Conservation (phyloP, 2,797 vertebrate species). For the Trachops cirrhosus region DNA sequence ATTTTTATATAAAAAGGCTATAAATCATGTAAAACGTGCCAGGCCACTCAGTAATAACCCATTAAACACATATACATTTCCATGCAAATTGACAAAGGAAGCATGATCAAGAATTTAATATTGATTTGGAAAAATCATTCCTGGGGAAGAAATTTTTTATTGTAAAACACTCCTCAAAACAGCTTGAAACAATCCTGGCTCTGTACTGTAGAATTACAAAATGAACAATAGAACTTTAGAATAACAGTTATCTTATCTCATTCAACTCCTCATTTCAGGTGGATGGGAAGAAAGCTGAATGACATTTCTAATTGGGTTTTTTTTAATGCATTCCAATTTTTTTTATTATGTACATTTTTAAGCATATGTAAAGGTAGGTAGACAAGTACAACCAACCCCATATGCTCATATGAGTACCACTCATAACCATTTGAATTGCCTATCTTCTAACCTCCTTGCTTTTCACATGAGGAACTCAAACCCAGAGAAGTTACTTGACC, state of each 20-base stretch:
- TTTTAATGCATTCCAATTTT: neutral
- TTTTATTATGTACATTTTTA: conserved; percentile 12
- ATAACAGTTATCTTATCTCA: neutral
- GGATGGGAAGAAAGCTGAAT: neutral
- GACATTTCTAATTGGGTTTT: neutral
- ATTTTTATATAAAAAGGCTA: conserved; percentile 23
- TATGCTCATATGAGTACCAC: neutral
- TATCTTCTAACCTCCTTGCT: neutral
- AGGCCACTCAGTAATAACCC: neutral
- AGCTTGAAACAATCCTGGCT: neutral
- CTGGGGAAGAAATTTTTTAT: neutral
- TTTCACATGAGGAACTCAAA: conserved; percentile 4
- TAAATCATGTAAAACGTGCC: neutral
- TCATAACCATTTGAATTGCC: neutral
- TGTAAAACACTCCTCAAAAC: neutral
- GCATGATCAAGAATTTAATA: neutral
- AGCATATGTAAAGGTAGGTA: neutral
- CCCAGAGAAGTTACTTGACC: neutral
- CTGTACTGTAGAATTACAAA: neutral
- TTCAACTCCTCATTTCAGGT: neutral
- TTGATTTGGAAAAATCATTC: conserved; percentile 27
- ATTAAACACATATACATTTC: neutral
- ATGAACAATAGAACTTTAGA: neutral
- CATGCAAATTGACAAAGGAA: neutral
- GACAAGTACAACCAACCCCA: neutral